phyloP scores from a whole-genome alignment of 2,797 vertebrate species.

The Hapalemur alaotrensis region DNA sequence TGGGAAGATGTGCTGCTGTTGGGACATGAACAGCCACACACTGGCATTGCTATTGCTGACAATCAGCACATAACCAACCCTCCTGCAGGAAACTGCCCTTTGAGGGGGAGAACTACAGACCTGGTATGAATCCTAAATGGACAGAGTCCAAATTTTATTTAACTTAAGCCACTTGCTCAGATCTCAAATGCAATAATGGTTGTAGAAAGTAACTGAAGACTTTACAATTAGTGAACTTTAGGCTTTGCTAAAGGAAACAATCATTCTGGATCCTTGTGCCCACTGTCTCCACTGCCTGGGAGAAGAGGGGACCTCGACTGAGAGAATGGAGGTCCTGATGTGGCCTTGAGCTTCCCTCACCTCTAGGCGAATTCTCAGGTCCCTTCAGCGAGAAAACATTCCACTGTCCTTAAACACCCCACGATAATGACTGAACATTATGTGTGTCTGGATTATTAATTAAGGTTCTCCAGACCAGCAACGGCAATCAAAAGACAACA shows the following conservation, averaged over 20 bases:
- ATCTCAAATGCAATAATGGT: neutral
- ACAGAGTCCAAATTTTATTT: neutral
- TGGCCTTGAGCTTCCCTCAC: neutral
- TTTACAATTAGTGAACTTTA: neutral
- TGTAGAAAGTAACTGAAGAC: neutral
- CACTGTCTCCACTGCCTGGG: neutral
- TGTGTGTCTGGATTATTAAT: neutral
- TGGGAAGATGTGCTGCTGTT: neutral
- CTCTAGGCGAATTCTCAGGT: neutral
- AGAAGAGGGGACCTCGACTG: neutral
- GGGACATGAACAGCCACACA: neutral
- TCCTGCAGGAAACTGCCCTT: neutral
- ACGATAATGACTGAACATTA: neutral
- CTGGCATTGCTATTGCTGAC: rapidly evolving
- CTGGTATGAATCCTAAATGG: neutral
- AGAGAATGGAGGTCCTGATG: neutral
- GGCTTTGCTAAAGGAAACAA: neutral
- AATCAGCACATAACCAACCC: neutral
- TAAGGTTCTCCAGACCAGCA: neutral
- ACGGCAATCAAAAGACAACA: neutral
- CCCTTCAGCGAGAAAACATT: neutral
- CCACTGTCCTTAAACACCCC: neutral
- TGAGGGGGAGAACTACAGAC: neutral
- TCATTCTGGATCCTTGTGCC: no score
- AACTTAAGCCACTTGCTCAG: neutral